Evolutionary conservation across 2,113 vertebrate species (phyloP).

Genomic region (Pholis gunnellus): DNA sequence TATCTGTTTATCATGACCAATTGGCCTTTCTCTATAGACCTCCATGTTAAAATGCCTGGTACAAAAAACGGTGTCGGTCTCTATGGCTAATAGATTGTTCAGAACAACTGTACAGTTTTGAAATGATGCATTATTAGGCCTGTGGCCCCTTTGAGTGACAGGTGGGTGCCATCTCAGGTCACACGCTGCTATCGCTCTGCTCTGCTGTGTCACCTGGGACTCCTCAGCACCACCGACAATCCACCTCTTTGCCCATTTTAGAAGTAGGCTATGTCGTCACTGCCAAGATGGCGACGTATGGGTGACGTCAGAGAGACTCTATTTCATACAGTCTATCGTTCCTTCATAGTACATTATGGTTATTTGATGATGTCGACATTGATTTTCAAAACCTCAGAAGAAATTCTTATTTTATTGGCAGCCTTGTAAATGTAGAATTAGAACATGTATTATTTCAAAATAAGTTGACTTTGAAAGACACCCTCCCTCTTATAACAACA

Average conservation of each 20-base stretch:
- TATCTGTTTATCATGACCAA: background rate
- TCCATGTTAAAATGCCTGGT: no score
- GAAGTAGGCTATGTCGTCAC: background rate
- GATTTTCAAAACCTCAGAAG: background rate
- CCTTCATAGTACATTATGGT: background rate
- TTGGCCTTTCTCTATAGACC: background rate
- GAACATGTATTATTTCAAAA: background rate
- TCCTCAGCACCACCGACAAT: background rate
- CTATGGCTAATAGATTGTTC: no score
- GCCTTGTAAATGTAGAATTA: background rate
- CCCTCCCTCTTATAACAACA: background rate
- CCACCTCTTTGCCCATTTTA: background rate
- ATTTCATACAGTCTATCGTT: background rate
- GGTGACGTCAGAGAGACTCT: background rate
- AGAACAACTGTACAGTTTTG: no score
- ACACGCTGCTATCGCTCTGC: no score
- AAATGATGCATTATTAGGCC: no score
- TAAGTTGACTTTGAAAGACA: background rate
- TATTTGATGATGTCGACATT: background rate
- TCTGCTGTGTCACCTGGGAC: background rate
- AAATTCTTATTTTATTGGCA: background rate
- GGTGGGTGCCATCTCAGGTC: no score
- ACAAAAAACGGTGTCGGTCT: no score
- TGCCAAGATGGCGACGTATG: background rate
- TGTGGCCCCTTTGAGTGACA: background rate